Base-by-base conservation (phyloP, 2,888 invertebrate species). In the Odontocolon sp. region DNA sequence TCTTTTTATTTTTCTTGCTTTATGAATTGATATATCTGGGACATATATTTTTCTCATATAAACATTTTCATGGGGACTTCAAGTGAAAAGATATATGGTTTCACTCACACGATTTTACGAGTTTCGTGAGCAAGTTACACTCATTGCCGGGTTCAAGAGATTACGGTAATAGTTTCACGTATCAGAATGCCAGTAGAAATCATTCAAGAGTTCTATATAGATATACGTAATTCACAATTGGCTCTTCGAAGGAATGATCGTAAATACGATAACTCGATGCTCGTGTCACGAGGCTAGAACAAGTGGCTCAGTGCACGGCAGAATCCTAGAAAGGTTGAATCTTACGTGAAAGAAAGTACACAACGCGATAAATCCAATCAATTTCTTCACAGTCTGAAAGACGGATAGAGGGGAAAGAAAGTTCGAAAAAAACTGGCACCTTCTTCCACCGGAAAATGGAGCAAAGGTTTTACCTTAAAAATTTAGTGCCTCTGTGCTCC, bases 51-150 rank as follows among this genome's bases (percentile, higher is more conserved):
- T 8, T 2, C 36, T 8, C 2, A 2, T 36, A 2, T 2, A 36
- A 36, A 36, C 8, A 36, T 36, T 9, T 9, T 9, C 36, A 8
- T 8, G n/a, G 36, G n/a, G 8, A 8, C 2, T n/a, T 6, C 8
- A n/a, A 8, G 36, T 36, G 36, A 8, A 5, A 2, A n/a, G 21
- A 33, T 11, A n/a, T 5, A 23, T 59, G 28, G 28, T 1, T 28
- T 3, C 5, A 59, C 8, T 6, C 11, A 42, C 18, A 16, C 8
- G 59, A n/a, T 28, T 42, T 42, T 28, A 61, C 18, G 18, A 61
- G 16, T n/a, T n/a, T 45, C 28, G n/a, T 31, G n/a, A 61, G 18
- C 28, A 26, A 45, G 59, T 28, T 59, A 42, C 26, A 61, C 42
- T 45, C 28, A 31, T 31, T 45, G 28, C 40, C 40, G 26, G 31